These are phyloP conservation scores for Cyprinella venusta DNA, from an alignment of 2,797 vertebrate species.

Conservation along the genomic window DNA sequence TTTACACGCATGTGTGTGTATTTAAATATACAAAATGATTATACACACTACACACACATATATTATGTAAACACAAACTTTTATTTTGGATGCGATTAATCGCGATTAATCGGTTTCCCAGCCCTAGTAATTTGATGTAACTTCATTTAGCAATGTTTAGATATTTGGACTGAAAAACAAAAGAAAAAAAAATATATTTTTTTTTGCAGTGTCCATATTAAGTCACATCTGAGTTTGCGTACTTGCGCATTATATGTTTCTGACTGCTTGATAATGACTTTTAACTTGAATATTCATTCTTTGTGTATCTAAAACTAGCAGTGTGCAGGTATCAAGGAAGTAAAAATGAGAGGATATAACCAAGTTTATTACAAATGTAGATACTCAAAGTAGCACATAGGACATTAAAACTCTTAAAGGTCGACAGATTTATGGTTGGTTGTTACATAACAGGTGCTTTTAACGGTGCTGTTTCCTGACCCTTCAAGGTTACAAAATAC, in stretches of 20 bases:
- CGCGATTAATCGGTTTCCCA: too few relatives aligned
- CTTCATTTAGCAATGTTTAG: too few relatives aligned
- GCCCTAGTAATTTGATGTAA: too few relatives aligned
- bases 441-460: conserved; percentile 61
- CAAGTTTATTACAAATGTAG: not conserved
- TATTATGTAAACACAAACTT: too few relatives aligned
- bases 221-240: not conserved
- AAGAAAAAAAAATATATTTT: not conserved
- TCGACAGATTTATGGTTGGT: conserved; percentile 19
- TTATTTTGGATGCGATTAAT: too few relatives aligned
- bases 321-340: not conserved
- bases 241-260: conserved; percentile 11
- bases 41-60: too few relatives aligned
- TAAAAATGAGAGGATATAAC: not conserved
- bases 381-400: not conserved
- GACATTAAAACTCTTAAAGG: not conserved
- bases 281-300: conserved; percentile 11
- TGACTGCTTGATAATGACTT: not conserved
- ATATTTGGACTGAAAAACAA: too few relatives aligned
- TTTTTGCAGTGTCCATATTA: not conserved
- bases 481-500: conserved; percentile 49
- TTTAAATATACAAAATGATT: too few relatives aligned
- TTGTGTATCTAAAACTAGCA: not conserved
- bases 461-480: conserved; percentile 48
- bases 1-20: too few relatives aligned